Evolutionary conservation across 2,888 invertebrate species (phyloP).

Genomic region (Drosophila kokeensis): DNA sequence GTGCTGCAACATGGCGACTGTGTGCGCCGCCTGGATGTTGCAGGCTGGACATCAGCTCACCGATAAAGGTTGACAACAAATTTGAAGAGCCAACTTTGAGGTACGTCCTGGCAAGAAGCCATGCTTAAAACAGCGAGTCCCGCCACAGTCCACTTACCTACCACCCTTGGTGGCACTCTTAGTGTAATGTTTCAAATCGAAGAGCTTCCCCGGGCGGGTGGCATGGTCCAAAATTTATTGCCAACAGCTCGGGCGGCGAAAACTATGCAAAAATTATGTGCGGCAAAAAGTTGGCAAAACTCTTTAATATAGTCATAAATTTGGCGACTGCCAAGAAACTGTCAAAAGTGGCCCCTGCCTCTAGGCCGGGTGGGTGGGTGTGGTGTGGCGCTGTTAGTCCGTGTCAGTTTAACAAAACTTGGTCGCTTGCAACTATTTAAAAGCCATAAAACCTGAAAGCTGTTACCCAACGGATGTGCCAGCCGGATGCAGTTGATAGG

Average conservation of each 20-base stretch:
- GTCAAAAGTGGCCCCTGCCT: constrained; percentile 50
- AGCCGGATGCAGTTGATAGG: constrained; percentile 75
- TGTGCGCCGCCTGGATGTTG: constrained; percentile 14
- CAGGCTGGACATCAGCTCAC: constrained; percentile 12
- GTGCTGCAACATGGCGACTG: constrained; percentile 28
- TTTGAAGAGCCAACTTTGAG: constrained; percentile 18
- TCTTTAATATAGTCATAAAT: constrained; percentile 82
- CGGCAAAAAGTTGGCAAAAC: constrained; percentile 49
- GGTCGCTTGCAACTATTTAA: constrained; percentile 74
- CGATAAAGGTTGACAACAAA: constrained; percentile 8
- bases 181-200: constrained; percentile 26
- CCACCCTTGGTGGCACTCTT: constrained; percentile 1
- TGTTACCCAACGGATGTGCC: constrained; percentile 70
- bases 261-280: constrained; percentile 75
- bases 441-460: constrained; percentile 80
- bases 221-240: background rate
- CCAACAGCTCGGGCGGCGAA: constrained; percentile 42
- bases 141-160: background rate
- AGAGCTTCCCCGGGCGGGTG: background rate
- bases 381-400: background rate
- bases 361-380: background rate
- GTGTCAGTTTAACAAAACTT: constrained; percentile 22
- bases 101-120: constrained; percentile 9
- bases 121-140: background rate
- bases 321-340: constrained; percentile 61